A percentile compares a stretch with the other conserved stretches of the same genome.
These are phyloP conservation scores for Neotragus moschatus DNA, from an alignment of 2,113 vertebrate species.

Conservation along the genomic window DNA sequence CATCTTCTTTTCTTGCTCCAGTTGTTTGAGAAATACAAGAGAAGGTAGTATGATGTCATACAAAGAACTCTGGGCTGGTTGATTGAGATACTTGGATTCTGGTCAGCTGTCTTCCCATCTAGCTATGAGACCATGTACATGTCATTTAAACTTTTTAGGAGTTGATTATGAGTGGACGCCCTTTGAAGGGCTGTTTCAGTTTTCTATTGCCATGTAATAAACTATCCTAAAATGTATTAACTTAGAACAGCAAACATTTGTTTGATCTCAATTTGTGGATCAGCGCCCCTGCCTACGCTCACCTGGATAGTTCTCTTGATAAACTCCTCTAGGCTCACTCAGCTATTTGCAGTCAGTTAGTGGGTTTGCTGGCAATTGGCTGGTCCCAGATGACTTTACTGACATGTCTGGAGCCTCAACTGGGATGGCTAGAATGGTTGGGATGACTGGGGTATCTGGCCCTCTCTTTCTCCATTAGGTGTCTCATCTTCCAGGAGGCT, in stretches of 20 bases:
- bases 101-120: not conserved
- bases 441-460: not conserved
- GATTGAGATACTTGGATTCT: not conserved
- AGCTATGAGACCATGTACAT: not conserved
- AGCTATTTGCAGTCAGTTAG: not conserved
- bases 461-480: not conserved
- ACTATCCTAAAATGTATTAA: not conserved
- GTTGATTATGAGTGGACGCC: not conserved
- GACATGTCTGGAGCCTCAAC: not conserved
- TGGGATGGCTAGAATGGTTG: not conserved
- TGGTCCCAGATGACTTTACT: not conserved
- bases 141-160: not conserved
- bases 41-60: not conserved
- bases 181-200: not conserved
- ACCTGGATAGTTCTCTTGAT: not conserved
- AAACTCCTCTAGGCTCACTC: not conserved
- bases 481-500: not conserved
- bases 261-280: not conserved
- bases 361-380: not conserved
- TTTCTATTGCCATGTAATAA: not conserved
- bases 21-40: not conserved
- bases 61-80: conserved; percentile 4
- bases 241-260: not conserved
- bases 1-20: not conserved
- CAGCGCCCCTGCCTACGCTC: not conserved